Evolutionary conservation across 2,888 invertebrate genomes (phyloP).

Genomic region (Enchytraeus crypticus): DNA sequence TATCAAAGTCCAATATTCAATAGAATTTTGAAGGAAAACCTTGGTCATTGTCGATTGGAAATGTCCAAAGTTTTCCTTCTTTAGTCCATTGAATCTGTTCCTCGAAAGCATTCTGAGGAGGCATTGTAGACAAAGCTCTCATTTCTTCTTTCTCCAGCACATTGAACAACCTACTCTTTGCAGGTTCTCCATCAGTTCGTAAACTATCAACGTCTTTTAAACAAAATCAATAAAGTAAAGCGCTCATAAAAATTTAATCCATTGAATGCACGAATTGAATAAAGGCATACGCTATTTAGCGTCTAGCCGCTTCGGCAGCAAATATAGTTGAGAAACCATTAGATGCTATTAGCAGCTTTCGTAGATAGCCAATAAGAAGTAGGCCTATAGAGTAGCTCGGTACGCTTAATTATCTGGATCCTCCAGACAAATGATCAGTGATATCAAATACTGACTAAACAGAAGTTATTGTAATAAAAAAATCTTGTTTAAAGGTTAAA

Average conservation of each 20-base stretch:
- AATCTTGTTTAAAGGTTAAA: too few relatives aligned
- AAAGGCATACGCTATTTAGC: background rate
- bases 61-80: slow-evolving; percentile 88
- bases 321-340: too few relatives aligned
- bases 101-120: slow-evolving; percentile 79
- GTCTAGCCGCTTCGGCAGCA: too few relatives aligned
- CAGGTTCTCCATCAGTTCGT: background rate
- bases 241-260: background rate
- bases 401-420: background rate
- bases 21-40: too few relatives aligned
- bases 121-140: slow-evolving; percentile 33
- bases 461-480: too few relatives aligned
- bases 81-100: slow-evolving; percentile 89
- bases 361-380: too few relatives aligned
- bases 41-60: slow-evolving; percentile 94
- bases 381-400: too few relatives aligned
- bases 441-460: too few relatives aligned
- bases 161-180: slow-evolving; percentile 12
- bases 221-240: background rate
- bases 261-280: background rate
- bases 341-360: too few relatives aligned
- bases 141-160: slow-evolving; percentile 15
- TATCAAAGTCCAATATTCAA: too few relatives aligned
- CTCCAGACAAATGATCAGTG: too few relatives aligned
- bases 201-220: background rate